Conservation (phyloP, 2,797 vertebrate species). For the Saxicola maurus region DNA sequence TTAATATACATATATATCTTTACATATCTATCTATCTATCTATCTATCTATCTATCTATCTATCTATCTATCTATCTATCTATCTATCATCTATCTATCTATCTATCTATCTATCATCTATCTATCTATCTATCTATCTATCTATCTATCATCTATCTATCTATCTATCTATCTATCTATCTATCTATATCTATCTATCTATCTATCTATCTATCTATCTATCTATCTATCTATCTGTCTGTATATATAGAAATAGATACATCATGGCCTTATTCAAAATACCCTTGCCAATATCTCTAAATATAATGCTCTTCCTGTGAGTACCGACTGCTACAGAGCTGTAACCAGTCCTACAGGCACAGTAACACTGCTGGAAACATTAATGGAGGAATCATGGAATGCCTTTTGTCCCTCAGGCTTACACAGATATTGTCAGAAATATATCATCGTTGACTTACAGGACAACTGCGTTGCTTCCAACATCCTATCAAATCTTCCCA, state of each 20-base stretch:
- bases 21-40: background rate
- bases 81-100: background rate
- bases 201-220: no score
- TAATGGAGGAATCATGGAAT: background rate
- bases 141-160: no score
- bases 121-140: no score
- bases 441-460: background rate
- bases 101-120: no score
- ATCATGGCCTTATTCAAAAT: background rate
- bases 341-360: background rate
- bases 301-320: background rate
- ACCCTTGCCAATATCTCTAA: background rate
- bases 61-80: no score
- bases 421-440: background rate
- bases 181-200: no score
- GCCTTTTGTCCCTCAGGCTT: background rate
- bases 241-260: no score
- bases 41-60: no score
- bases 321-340: background rate
- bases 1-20: background rate
- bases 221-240: no score
- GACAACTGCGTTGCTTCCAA: background rate
- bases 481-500: background rate
- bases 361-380: background rate
- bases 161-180: no score